These are phyloP conservation scores for Sipha flava DNA, from an alignment of 1,140 invertebrate species.

Conservation along the genomic window DNA sequence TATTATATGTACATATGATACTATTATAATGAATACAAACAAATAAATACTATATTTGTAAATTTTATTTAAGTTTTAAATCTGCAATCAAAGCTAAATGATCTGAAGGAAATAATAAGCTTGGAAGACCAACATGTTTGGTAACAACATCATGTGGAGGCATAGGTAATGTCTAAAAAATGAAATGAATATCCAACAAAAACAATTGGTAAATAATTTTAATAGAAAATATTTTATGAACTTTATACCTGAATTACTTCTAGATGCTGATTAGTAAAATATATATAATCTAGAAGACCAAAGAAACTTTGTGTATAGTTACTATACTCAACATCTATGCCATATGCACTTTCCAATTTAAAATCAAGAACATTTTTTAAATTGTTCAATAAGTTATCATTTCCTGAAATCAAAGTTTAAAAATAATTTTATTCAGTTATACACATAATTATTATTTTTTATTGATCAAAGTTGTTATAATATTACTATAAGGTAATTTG, in stretches of 20 bases:
- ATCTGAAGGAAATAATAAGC: conserved; percentile 80
- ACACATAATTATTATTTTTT: no score
- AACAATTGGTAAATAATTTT: neutral
- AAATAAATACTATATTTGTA: no score
- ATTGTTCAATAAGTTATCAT: neutral
- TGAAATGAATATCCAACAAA: conserved; percentile 1
- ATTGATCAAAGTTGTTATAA: no score
- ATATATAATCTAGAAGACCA: conserved; percentile 19
- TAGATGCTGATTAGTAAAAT: neutral
- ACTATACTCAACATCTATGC: neutral
- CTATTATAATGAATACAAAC: no score
- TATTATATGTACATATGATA: no score
- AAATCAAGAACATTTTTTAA: neutral
- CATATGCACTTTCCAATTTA: neutral
- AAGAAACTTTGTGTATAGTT: neutral
- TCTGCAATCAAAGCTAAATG: conserved; percentile 81
- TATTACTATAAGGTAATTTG: no score
- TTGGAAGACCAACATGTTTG: conserved; percentile 67
- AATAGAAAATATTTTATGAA: conserved; percentile 21
- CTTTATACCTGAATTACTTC: neutral
- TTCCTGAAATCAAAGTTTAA: neutral
- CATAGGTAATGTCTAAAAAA: conserved; percentile 61
- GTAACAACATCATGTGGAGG: conserved; percentile 66
- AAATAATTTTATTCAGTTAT: neutral
- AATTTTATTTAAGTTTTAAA: conserved; percentile 54